phyloP scores from a whole-genome alignment of 2,888 invertebrate species.

The Pyrocoelia pectoralis region DNA sequence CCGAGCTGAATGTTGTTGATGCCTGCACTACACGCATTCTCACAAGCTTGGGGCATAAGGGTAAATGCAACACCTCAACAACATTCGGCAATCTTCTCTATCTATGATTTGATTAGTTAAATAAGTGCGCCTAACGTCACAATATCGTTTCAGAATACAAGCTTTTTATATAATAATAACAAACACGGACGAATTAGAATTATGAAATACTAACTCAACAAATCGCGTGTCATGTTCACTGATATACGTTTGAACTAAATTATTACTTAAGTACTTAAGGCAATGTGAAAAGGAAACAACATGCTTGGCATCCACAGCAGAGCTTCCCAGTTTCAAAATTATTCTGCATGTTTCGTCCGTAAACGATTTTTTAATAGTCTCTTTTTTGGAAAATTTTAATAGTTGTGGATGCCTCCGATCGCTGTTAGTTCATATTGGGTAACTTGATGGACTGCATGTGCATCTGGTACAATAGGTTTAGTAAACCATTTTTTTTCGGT shows the following conservation, averaged over 20 bases:
- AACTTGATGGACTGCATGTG: slow-evolving; percentile 42
- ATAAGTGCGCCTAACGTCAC: slow-evolving; percentile 37
- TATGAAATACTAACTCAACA: slow-evolving; percentile 29
- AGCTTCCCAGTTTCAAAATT: slow-evolving; percentile 22
- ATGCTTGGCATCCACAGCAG: slow-evolving; percentile 34
- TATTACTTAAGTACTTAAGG: neutral
- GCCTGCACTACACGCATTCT: slow-evolving; percentile 61
- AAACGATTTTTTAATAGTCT: slow-evolving; percentile 16
- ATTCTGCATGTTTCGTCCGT: slow-evolving; percentile 29
- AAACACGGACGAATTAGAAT: slow-evolving; percentile 23
- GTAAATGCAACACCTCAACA: slow-evolving; percentile 57
- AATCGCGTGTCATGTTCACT: slow-evolving; percentile 27
- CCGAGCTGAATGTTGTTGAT: slow-evolving; percentile 58
- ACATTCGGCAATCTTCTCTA: slow-evolving; percentile 52
- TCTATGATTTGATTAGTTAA: slow-evolving; percentile 36
- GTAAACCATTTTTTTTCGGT: slow-evolving; percentile 33
- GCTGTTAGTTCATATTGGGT: slow-evolving; percentile 33
- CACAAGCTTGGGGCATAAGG: slow-evolving; percentile 56
- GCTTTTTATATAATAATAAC: slow-evolving; percentile 29
- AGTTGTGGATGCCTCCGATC: slow-evolving; percentile 33
- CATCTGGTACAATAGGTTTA: slow-evolving; percentile 39
- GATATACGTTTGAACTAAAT: slow-evolving; percentile 7
- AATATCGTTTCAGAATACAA: slow-evolving; percentile 37
- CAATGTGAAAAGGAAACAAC: neutral
- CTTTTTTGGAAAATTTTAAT: slow-evolving; percentile 10